A percentile compares a stretch with the other conserved stretches of the same genome.
Conservation (phyloP, 2,113 vertebrate species). For the Neogale vison region DNA sequence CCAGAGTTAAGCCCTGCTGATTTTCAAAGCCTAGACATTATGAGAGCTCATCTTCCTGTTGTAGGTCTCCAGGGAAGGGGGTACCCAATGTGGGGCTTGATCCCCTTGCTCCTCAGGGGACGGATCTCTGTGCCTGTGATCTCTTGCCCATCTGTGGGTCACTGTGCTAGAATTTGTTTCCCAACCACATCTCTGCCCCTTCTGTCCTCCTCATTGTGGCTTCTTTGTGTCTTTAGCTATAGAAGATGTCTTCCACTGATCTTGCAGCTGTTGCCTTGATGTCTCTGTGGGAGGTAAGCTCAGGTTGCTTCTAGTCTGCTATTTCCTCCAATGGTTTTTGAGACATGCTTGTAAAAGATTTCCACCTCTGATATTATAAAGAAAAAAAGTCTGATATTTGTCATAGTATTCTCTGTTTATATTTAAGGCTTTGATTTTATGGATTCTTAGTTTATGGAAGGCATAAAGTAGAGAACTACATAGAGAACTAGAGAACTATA, state of each 20-base stretch:
- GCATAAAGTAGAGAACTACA: background rate
- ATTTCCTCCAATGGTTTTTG: background rate
- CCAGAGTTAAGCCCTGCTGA: background rate
- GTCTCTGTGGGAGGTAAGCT: background rate
- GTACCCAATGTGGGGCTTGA: background rate
- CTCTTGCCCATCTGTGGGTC: background rate
- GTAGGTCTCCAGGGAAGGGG: background rate
- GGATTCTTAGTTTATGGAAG: background rate
- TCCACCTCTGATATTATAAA: background rate
- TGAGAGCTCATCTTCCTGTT: background rate
- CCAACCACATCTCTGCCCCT: background rate
- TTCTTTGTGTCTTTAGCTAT: background rate
- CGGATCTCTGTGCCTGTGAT: background rate
- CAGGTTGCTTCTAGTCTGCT: background rate
- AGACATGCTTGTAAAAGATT: background rate
- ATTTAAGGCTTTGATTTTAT: conserved; percentile 27
- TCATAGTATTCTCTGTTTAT: background rate
- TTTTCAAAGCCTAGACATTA: background rate
- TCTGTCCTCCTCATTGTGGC: background rate
- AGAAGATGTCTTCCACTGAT: background rate
- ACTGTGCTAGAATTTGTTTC: background rate
- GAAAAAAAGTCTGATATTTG: background rate
- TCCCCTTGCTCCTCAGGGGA: background rate
- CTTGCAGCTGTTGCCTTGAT: background rate
- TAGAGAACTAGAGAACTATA: background rate